Evolutionary conservation across 2,888 invertebrate species (phyloP), one percentile per base, ranked within the genome.

Genomic region (Himalopsyche tibetana): DNA sequence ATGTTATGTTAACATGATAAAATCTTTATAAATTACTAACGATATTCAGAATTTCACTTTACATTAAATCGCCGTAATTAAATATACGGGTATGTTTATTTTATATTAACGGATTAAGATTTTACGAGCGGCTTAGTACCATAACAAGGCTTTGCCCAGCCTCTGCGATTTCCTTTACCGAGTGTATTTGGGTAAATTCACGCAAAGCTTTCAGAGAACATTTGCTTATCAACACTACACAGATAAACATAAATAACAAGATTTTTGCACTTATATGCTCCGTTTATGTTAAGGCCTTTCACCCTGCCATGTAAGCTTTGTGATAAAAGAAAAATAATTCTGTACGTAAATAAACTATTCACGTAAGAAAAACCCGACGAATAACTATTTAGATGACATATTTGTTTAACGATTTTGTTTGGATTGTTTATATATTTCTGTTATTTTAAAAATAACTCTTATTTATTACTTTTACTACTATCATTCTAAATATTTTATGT

Each of bases 111-210:
- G 74, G 74, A 74, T 74, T 74, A 74, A 38, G 74, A 74, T 74
- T 74, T 74, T 36, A 74, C 74, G 74, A 74, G 28, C 38, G 74
- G 74, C 74, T 74, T 74, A 74, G 12, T 36, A 74, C 15, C 12
- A 38, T 74, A 74, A 74, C 36, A 36, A 74, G 15, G 74, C 74
- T 15, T 74, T 74, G 15, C 74, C 19, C 12, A 74, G 63, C 28
- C 63, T 63, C 63, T 19, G 19, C 63, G 74, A 74, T 74, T 74
- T 74, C 74, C 74, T 74, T 74, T 74, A 74, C 74, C 74, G 36
- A 74, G 12, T 74, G 38, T 74, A 36, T 74, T 74, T 74, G 15
- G 36, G 74, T 8, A 36, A 74, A 74, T 36, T 74, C 74, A 36
- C 11, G 74, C 9, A 74, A 74, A 74, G 74, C 74, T 74, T 74